These are phyloP conservation scores for Anomalospiza imberbis DNA, from an alignment of 2,797 vertebrate genomes.

Conservation along the genomic window DNA sequence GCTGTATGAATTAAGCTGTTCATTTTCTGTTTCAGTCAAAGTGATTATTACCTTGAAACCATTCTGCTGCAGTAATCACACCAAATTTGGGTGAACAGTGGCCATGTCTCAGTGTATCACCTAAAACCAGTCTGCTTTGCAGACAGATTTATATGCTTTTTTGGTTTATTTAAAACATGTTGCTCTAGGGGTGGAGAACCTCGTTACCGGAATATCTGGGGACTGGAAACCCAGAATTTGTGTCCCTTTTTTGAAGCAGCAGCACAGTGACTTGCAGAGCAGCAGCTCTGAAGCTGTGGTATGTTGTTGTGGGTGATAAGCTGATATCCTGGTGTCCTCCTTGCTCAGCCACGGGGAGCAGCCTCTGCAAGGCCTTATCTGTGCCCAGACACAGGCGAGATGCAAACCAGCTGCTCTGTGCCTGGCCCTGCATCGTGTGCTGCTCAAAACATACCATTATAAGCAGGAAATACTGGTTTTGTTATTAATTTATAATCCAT, in stretches of 20 bases:
- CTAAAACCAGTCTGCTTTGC: neutral
- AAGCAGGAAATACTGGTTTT: neutral
- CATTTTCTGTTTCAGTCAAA: neutral
- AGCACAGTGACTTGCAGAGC: neutral
- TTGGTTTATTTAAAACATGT: neutral
- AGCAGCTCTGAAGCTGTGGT: fast-evolving
- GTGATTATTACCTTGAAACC: neutral
- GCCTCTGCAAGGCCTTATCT: neutral
- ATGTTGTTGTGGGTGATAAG: neutral
- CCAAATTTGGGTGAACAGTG: neutral
- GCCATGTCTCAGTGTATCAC: neutral
- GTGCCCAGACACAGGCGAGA: neutral
- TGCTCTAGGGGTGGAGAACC: neutral
- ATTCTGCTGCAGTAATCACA: neutral
- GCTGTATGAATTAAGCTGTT: neutral
- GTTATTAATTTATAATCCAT: fast-evolving
- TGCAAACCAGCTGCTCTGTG: slow-evolving; percentile 28
- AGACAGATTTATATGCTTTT: neutral
- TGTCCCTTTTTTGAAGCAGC: neutral
- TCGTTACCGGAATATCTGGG: neutral
- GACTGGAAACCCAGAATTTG: neutral
- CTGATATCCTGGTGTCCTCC: neutral
- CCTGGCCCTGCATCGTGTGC: neutral
- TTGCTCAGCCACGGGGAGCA: neutral
- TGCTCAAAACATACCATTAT: neutral